Base-by-base conservation (phyloP, 2,113 vertebrate species). In the Tinamus guttatus region DNA sequence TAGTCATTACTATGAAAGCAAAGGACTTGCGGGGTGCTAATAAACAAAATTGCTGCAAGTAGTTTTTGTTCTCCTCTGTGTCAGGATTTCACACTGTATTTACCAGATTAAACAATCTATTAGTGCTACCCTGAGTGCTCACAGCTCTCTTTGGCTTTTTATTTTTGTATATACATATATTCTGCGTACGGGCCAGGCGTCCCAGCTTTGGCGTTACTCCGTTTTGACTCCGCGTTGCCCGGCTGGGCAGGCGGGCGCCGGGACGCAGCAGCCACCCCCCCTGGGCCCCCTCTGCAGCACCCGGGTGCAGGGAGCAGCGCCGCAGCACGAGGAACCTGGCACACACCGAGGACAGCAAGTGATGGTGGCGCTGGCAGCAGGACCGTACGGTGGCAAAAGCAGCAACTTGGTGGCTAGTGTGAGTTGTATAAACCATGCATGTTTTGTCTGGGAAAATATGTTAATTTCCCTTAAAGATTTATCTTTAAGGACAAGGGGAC, bases 331-430 rank as follows among this genome's bases (percentile, higher is more conserved):
- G 67, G 56, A 54, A 96, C 84, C 60, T 85, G 82, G 49, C 93
- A 91, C 81, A 94, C 98, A 77, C 91, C 97, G 21, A 98, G 97
- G 94, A 97, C 95, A 49, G 97, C 97, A 88, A 97, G 96, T 95
- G 85, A 54, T 5, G 9, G 56, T 40, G 32, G 45, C 51, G 74
- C 32, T 79, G 27, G 43, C 36, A 86, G 49, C 43, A 43, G 27
- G 60, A 15, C 59, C 34, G 49, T 40, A 30, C 0, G 2, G 54
- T 2, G 81, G 56, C 45, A 85, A 73, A 76, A 69, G 8, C 2
- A 65, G 18, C 28, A 83, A 30, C 34, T n/a, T 25, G 27, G 63
- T 65, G 64, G 47, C 32, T 22, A 14, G n/a, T 94, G 49, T 28
- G 38, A 54, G 79, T 64, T 73, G 18, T 45, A 24, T 4, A 56